These are phyloP conservation scores for Glareola pratincola DNA, from an alignment of 2,113 vertebrate genomes.

Conservation along the genomic window DNA sequence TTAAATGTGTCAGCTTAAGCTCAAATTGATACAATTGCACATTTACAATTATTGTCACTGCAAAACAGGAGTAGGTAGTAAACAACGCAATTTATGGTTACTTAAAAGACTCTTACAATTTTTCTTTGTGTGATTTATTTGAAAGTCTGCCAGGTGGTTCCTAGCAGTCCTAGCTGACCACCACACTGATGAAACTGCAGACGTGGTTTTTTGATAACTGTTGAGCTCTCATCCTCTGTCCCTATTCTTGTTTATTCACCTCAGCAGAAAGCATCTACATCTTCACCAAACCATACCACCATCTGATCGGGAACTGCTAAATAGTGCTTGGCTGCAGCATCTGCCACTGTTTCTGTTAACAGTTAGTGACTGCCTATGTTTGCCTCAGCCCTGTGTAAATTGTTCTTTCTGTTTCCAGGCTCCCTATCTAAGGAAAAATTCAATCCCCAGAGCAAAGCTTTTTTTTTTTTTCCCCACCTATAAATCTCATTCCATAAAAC, in stretches of 20 bases:
- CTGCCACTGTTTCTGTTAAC: not conserved
- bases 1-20: not conserved
- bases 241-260: not conserved
- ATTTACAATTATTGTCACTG: not conserved
- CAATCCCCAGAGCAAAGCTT: not conserved
- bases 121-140: not conserved
- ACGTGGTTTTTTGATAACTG: not conserved
- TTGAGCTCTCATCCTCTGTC: not conserved
- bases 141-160: not conserved
- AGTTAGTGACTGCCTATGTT: no score
- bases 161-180: not conserved
- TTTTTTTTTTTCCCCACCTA: not conserved
- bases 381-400: not conserved
- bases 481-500: not conserved
- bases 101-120: fast-evolving
- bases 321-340: not conserved
- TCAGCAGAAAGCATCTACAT: not conserved
- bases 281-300: not conserved
- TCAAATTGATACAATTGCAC: not conserved
- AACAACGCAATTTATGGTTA: not conserved
- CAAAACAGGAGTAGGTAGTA: not conserved
- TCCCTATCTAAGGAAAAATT: not conserved
- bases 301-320: not conserved
- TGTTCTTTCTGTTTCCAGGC: not conserved
- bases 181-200: not conserved